Base-by-base conservation (phyloP, 2,888 invertebrate species). In the Brachypterus glaber region DNA sequence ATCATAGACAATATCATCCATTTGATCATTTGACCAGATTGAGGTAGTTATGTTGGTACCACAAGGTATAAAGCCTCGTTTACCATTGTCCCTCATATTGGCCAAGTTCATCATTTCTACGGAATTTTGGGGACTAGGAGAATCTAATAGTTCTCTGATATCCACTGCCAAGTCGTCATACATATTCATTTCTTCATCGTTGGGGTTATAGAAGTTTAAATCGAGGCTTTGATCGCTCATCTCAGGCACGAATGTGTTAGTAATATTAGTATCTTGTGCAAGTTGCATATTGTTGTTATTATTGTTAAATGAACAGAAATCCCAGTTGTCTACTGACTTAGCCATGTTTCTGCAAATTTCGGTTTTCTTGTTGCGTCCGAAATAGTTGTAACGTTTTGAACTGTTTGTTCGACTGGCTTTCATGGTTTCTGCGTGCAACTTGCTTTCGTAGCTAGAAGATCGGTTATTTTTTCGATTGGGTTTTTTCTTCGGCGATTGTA, bases 111-210 rank as follows among this genome's bases (percentile, higher is more conserved):
- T 59, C 53, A 59, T 54, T 45, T 54, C 55, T 9, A 9, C 7
- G 27, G 11, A 11, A 26, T 53, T 54, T 31, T 54, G 66, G 43
- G 73, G 72, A 40, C 70, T 69, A 11, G 76, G 75, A 29, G 76
- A 75, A 43, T 76, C 70, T 31, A 76, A 62, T 39, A 76, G 58
- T 49, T 74, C 72, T 41, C 72, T 69, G 45, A 76, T 71, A 55
- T 76, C 74, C 48, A 75, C 72, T n/a, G 74, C 75, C 47, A 77
- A 61, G 52, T 76, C 74, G 44, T 74, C 73, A 50, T 73, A 75
- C 50, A 73, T 71, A 47, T 72, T 72, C 37, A 55, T 46, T 33
- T 58, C 54, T 26, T 53, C 54, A 14, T 53, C 50, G 17, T 53
- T 49, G n/a, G 46, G 39, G 34, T 26, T 12, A 29, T 14, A 9